These are phyloP conservation scores for Lateolabrax maculatus DNA, from an alignment of 2,797 vertebrate genomes.

Conservation along the genomic window DNA sequence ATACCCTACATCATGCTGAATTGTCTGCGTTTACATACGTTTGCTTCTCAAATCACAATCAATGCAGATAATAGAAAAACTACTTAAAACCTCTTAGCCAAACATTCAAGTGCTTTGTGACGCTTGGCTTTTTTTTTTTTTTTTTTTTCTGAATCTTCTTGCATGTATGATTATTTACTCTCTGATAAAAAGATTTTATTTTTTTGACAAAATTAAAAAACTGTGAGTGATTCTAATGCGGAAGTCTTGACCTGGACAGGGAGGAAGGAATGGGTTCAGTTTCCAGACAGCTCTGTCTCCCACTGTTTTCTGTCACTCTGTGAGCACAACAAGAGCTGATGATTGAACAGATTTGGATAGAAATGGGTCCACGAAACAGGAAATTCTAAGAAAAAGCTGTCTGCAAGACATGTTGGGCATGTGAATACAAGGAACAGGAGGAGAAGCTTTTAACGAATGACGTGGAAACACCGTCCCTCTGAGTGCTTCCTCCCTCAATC, in stretches of 20 bases:
- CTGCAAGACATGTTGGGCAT: neutral
- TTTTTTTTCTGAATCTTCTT: neutral
- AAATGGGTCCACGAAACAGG: neutral
- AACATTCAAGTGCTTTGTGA: neutral
- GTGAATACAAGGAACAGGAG: neutral
- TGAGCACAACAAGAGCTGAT: conserved; percentile 1
- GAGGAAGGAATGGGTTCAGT: conserved; percentile 16
- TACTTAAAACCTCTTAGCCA: neutral
- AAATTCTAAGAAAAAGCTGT: conserved; percentile 15
- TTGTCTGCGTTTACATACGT: neutral
- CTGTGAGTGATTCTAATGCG: neutral
- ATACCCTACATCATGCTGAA: conserved; percentile 8
- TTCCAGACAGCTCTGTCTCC: conserved; percentile 8
- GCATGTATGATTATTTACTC: neutral
- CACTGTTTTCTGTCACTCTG: conserved; percentile 11
- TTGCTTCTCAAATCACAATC: neutral
- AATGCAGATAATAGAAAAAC: neutral
- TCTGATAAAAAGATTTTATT: neutral
- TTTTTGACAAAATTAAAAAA: too few relatives aligned
- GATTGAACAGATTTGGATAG: neutral
- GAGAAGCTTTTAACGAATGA: neutral
- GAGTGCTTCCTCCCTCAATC: conserved; percentile 12
- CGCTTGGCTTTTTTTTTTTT: neutral
- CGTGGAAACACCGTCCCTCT: neutral
- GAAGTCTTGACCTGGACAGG: neutral